phyloP scores from a whole-genome alignment of 1,140 invertebrate species.

The Berghia stephanieae region DNA sequence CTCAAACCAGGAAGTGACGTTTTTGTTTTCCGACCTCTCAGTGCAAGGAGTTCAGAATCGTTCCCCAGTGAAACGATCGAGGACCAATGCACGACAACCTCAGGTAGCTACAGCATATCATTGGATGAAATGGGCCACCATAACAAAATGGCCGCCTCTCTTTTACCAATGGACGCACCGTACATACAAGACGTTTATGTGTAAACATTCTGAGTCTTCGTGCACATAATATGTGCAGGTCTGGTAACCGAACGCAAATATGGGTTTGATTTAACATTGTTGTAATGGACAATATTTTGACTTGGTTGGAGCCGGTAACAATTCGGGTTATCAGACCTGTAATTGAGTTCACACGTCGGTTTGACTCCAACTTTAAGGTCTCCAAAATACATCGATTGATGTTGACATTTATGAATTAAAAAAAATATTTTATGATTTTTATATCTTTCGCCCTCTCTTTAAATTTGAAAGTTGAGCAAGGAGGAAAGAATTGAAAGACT shows the following conservation, averaged over 20 bases:
- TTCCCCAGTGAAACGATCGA: slow-evolving; percentile 32
- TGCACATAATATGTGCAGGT: too few relatives aligned
- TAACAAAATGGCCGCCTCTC: not conserved
- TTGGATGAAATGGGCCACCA: slow-evolving; percentile 10
- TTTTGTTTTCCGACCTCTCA: slow-evolving; percentile 30
- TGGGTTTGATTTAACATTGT: too few relatives aligned
- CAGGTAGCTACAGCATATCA: slow-evolving; percentile 35
- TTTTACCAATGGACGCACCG: not conserved
- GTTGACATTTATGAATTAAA: not conserved
- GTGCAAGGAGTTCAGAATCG: slow-evolving; percentile 30
- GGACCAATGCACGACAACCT: slow-evolving; percentile 40
- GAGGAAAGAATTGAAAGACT: not conserved
- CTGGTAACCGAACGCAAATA: too few relatives aligned
- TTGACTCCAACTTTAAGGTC: too few relatives aligned
- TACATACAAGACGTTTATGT: slow-evolving; percentile 34
- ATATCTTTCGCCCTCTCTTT: not conserved
- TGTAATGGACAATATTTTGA: too few relatives aligned
- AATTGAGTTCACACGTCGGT: too few relatives aligned
- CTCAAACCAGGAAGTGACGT: slow-evolving; percentile 31
- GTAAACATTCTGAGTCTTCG: slow-evolving; percentile 9
- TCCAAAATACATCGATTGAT: not conserved
- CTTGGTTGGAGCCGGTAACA: too few relatives aligned
- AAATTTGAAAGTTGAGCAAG: not conserved
- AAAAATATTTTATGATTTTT: not conserved
- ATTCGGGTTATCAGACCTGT: too few relatives aligned